Base-by-base conservation (phyloP, 2,888 invertebrate genomes). In the Trisateles emortualis region DNA sequence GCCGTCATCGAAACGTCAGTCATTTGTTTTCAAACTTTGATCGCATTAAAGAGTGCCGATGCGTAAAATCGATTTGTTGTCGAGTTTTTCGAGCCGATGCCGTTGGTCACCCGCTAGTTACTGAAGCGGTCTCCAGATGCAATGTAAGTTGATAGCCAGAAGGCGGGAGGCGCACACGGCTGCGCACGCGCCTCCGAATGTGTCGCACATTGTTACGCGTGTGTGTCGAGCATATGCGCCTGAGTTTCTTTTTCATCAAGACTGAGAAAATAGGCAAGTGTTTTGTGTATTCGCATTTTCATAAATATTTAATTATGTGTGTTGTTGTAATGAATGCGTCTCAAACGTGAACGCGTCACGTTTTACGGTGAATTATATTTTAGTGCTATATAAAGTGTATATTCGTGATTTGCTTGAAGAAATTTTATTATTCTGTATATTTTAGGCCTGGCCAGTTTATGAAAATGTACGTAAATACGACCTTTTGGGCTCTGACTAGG, bases 221-320 rank as follows among this genome's bases (percentile, higher is more conserved):
- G 44, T 72, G 76, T 55, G 45, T 80, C 59, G 70, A 79, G 60
- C 85, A 84, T 74, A 89, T 90, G 89, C 81, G 84, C 71, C 66
- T 88, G 49, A 81, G 79, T 61, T 77, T 85, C 64, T 84, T 87
- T 71, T 84, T 86, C 72, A 65, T 82, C 68, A 85, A 83, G 63
- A 74, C 71, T 58, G 72, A 80, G 64, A 83, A 64, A 75, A 68
- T 84, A 84, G 90, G 90, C 89, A 87, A 90, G 90, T 90, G 79
- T 48, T 64, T 59, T 53, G 3, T 50, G 35, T 59, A 57, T 53
- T 49, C 22, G 29, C 50, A 41, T 61, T 62, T 59, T 55, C 54
- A 59, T 58, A 47, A 52, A 52, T 26, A 56, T 54, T 62, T 58
- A 48, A 40, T 43, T 44, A 48, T 55, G 44, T 49, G 58, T 36